Conservation (phyloP, 2,113 vertebrate genomes). For the Atrichornis clamosus region DNA sequence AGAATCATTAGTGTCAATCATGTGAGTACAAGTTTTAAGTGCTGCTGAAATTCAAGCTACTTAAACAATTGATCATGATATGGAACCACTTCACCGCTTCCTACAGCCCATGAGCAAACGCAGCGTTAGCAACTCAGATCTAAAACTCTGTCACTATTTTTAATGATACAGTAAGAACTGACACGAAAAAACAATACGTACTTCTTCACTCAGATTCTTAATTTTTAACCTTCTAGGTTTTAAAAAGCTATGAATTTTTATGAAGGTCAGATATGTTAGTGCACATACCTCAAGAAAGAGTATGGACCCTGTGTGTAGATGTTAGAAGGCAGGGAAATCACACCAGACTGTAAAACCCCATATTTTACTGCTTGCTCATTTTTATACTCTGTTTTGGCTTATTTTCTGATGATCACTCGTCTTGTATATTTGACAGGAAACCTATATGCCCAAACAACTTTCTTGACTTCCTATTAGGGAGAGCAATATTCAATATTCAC, state of each 20-base stretch:
- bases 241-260: background rate
- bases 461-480: background rate
- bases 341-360: fast-evolving
- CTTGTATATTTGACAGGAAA: background rate
- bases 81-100: background rate
- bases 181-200: background rate
- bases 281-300: background rate
- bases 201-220: background rate
- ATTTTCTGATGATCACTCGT: background rate
- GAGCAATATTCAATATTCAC: too few relatives aligned
- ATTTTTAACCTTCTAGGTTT: background rate
- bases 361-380: background rate
- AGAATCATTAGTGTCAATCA: conserved; percentile 66
- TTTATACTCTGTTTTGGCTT: background rate
- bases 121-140: background rate
- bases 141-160: background rate
- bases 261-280: background rate
- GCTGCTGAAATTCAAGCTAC: conserved; percentile 24
- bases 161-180: background rate
- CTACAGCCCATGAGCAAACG: background rate
- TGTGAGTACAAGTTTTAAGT: conserved; percentile 36
- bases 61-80: conserved; percentile 46
- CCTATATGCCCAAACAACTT: background rate
- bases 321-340: background rate
- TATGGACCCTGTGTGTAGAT: too few relatives aligned